These are phyloP conservation scores for Clivina fossor DNA, from an alignment of 2,888 invertebrate species.

Conservation along the genomic window DNA sequence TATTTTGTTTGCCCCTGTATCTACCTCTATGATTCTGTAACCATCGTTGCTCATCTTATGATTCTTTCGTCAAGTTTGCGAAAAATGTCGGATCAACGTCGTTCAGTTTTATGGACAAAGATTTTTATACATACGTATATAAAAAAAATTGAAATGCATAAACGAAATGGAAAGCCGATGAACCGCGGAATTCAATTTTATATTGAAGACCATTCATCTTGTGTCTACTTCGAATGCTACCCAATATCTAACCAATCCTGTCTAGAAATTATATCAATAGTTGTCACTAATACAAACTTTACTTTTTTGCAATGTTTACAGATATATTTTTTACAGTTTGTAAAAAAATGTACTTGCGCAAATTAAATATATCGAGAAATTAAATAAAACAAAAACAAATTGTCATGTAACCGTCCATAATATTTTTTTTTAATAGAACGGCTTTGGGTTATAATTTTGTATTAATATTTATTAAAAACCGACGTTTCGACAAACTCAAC, in stretches of 20 bases:
- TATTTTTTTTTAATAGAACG: too few relatives aligned
- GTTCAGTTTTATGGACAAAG: conserved; percentile 35
- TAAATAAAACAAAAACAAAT: too few relatives aligned
- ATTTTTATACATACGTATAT: conserved; percentile 48
- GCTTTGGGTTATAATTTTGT: too few relatives aligned
- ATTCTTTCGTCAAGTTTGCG: conserved; percentile 21
- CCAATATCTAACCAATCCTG: not conserved
- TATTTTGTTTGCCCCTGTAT: too few relatives aligned
- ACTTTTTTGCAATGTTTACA: not conserved
- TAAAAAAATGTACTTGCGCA: not conserved
- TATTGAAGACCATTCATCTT: conserved; percentile 53
- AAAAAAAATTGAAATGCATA: conserved; percentile 48
- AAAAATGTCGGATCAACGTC: conserved; percentile 32
- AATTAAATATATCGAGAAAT: too few relatives aligned
- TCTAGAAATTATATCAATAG: conserved; percentile 26
- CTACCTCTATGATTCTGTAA: too few relatives aligned
- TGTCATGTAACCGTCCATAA: too few relatives aligned
- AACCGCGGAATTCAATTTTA: conserved; percentile 71
- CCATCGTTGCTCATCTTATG: too few relatives aligned
- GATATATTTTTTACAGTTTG: not conserved
- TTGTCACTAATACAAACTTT: conserved; percentile 23
- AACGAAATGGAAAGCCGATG: conserved; percentile 63
- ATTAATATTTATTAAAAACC: too few relatives aligned
- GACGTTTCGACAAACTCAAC: too few relatives aligned
- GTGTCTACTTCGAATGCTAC: not conserved